phyloP scores from a whole-genome alignment of 2,797 vertebrate genomes.

The Spinus olivaceus region DNA sequence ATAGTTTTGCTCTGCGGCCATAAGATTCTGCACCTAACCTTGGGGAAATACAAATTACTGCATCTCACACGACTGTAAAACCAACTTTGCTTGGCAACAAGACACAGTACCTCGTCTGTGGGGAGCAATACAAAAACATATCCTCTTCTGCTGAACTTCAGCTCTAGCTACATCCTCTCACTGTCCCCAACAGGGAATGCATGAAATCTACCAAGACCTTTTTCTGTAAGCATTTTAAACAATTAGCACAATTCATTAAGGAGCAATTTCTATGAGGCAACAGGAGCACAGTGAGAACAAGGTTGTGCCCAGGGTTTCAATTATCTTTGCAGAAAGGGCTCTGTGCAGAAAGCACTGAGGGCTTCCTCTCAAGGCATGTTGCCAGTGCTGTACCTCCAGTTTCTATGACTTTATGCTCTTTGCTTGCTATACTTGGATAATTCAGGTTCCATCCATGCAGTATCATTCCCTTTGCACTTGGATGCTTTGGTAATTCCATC shows the following conservation, averaged over 20 bases:
- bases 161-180: neutral
- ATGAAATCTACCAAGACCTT: neutral
- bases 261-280: neutral
- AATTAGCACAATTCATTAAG: neutral
- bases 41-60: neutral
- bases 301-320: neutral
- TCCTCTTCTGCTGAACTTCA: neutral
- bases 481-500: neutral
- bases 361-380: neutral
- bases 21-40: neutral
- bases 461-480: neutral
- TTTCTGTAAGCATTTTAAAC: neutral
- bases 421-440: neutral
- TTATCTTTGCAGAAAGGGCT: neutral
- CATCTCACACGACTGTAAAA: neutral
- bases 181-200: accelerated
- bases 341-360: neutral
- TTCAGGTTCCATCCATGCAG: neutral
- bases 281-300: neutral
- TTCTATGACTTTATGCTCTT: neutral
- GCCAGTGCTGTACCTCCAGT: neutral
- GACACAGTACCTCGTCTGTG: neutral
- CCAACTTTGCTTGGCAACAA: neutral
- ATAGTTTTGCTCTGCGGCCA: neutral
- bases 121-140: neutral